Evolutionary conservation across 1,140 invertebrate species (phyloP).

Genomic region (Hesperophylax magnus): DNA sequence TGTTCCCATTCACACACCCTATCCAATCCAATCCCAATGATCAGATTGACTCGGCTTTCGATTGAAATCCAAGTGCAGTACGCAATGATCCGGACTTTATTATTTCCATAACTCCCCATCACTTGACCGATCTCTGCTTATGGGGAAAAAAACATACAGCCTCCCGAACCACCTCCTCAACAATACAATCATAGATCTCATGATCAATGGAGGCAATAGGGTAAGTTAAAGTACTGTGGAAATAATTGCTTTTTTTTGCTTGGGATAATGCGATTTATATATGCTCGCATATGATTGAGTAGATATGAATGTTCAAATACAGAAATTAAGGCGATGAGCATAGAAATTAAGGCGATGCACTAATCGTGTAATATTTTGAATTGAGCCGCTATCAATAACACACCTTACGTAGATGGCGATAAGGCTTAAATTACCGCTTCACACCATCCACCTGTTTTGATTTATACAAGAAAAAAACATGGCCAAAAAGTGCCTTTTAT

Average conservation of each 20-base stretch:
- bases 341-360: background rate
- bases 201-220: background rate
- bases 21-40: slow-evolving; percentile 17
- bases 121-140: slow-evolving; percentile 20
- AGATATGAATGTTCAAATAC: too few relatives aligned
- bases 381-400: too few relatives aligned
- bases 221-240: background rate
- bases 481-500: too few relatives aligned
- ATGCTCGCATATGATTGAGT: background rate
- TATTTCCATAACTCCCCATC: slow-evolving; percentile 33
- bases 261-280: background rate
- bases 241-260: background rate
- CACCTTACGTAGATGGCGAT: too few relatives aligned
- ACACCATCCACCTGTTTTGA: too few relatives aligned
- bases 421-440: too few relatives aligned
- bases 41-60: slow-evolving; percentile 27
- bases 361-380: too few relatives aligned
- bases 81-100: slow-evolving; percentile 32
- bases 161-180: background rate
- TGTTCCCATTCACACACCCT: slow-evolving; percentile 12
- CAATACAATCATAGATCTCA: background rate
- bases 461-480: too few relatives aligned
- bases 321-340: background rate
- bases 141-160: background rate
- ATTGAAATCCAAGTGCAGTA: slow-evolving; percentile 26